Conservation (phyloP, 2,888 invertebrate genomes). For the Campoplex capitator region DNA sequence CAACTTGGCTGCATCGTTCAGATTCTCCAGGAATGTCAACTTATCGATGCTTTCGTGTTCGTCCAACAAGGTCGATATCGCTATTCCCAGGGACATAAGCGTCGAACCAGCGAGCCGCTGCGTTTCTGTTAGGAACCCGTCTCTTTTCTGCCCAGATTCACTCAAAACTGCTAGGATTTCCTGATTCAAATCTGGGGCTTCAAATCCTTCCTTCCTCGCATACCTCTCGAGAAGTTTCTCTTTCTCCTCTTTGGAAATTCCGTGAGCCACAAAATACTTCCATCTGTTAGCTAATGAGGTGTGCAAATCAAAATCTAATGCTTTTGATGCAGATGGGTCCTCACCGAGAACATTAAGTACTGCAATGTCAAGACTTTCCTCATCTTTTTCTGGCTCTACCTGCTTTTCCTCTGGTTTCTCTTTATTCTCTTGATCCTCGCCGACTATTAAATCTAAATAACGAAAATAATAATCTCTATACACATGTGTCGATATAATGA, state of each 20-base stretch:
- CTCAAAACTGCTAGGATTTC: conserved; percentile 24
- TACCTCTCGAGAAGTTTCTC: background rate
- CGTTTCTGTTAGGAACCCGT: background rate
- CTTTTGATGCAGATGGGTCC: conserved; percentile 32
- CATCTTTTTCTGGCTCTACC: background rate
- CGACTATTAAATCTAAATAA: too few relatives aligned
- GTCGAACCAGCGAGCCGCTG: background rate
- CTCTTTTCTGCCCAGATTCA: conserved; percentile 26
- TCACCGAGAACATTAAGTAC: conserved; percentile 45
- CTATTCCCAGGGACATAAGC: background rate
- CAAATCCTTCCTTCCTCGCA: conserved; percentile 29
- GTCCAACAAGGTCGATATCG: background rate
- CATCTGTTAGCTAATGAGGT: conserved; percentile 24
- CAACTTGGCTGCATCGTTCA: conserved; percentile 37
- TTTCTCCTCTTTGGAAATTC: conserved; percentile 1
- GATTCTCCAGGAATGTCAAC: background rate
- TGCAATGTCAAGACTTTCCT: conserved; percentile 11
- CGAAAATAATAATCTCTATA: too few relatives aligned
- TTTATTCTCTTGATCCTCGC: too few relatives aligned
- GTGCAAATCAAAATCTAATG: conserved; percentile 18
- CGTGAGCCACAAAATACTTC: conserved; percentile 22
- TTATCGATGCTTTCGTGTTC: conserved; percentile 19
- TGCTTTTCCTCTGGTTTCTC: too few relatives aligned
- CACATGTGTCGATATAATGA: too few relatives aligned
- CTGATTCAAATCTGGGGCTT: conserved; percentile 44